These are phyloP conservation scores for Hemibagrus guttatus DNA, from an alignment of 2,797 vertebrate genomes.

Conservation along the genomic window DNA sequence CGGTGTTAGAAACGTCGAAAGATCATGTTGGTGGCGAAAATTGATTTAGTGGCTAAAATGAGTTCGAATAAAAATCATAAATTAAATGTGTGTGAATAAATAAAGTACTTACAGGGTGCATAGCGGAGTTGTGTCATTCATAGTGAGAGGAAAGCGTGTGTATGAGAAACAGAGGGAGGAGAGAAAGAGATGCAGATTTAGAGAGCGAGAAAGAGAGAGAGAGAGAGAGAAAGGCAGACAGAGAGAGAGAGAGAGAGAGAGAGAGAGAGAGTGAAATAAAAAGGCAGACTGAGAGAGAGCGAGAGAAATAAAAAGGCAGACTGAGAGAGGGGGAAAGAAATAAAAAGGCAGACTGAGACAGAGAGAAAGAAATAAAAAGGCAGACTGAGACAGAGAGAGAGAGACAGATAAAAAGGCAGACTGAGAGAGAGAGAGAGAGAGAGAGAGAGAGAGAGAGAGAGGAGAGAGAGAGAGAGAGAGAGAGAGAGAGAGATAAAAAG, in stretches of 20 bases:
- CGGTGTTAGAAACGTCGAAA: neutral
- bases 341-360: fast-evolving
- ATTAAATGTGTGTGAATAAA: neutral
- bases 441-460: neutral
- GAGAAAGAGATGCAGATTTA: neutral
- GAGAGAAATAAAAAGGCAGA: too few species aligned
- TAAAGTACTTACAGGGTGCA: constrained; percentile 9
- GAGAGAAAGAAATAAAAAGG: fast-evolving
- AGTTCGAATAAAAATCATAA: neutral
- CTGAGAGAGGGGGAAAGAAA: too few species aligned
- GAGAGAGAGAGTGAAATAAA: neutral
- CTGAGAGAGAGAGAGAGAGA: constrained; percentile 2
- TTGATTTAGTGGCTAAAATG: too few species aligned
- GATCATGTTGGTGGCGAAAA: too few species aligned
- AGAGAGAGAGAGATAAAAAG: neutral
- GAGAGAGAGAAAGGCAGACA: neutral
- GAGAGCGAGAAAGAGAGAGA: neutral
- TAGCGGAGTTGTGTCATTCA: neutral
- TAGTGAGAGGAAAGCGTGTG: constrained; percentile 1
- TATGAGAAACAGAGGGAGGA: constrained; percentile 1
- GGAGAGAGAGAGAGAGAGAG: neutral
- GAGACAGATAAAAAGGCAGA: too few species aligned
- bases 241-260: neutral
- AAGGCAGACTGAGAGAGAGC: too few species aligned
- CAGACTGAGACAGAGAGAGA: too few species aligned